phyloP scores from a whole-genome alignment of 2,797 vertebrate species.

The Onychomys leucogaster region DNA sequence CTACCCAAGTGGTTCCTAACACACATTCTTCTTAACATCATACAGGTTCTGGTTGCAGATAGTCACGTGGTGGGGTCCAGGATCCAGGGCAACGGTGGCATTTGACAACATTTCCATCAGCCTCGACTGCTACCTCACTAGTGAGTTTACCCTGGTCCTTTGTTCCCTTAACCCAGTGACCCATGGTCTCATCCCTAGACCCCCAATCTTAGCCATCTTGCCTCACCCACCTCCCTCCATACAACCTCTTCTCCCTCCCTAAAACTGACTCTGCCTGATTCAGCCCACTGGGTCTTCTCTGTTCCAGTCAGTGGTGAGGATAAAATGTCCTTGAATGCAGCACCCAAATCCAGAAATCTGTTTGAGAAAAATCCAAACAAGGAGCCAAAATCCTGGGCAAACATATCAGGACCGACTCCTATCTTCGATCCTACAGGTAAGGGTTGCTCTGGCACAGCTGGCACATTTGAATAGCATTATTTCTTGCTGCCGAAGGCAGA shows the following conservation, averaged over 20 bases:
- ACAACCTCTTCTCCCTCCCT: background rate
- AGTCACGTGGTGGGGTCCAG: slow-evolving; percentile 91
- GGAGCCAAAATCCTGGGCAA: slow-evolving; percentile 82
- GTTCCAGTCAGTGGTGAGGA: slow-evolving; percentile 88
- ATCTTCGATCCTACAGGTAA: slow-evolving; percentile 88
- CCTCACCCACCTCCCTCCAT: background rate
- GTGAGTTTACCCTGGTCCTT: slow-evolving; percentile 89
- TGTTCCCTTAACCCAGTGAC: background rate
- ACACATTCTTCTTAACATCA: slow-evolving; percentile 41
- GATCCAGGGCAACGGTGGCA: slow-evolving; percentile 91
- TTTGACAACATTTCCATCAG: slow-evolving; percentile 98
- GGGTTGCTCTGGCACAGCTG: background rate
- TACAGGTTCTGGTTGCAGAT: slow-evolving; percentile 98
- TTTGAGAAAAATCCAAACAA: slow-evolving; percentile 82
- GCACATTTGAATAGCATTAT: background rate
- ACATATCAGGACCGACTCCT: slow-evolving; percentile 60
- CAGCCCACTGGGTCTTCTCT: slow-evolving; percentile 74
- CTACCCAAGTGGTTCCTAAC: background rate
- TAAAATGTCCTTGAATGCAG: slow-evolving; percentile 75
- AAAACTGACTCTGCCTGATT: slow-evolving; percentile 58
- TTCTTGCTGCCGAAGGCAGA: background rate
- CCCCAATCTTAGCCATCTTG: background rate
- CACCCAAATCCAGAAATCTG: slow-evolving; percentile 86
- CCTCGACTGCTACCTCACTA: slow-evolving; percentile 97
- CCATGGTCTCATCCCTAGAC: background rate